Evolutionary conservation across 2,888 invertebrate species (phyloP).

Genomic region (Amphipyra berbera): DNA sequence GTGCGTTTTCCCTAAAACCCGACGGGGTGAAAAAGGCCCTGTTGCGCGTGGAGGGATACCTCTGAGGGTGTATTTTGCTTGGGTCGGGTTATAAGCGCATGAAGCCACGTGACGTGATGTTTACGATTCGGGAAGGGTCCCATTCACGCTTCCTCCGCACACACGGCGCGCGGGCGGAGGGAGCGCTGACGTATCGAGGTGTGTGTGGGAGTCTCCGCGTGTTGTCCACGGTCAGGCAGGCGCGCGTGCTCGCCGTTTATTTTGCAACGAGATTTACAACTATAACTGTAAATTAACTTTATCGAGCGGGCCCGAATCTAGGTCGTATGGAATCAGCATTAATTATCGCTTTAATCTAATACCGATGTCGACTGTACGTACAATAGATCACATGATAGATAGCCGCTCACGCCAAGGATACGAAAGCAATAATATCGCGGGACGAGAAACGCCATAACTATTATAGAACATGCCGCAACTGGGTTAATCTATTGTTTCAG

Average conservation of each 20-base stretch:
- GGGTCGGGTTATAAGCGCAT: slow-evolving; percentile 71
- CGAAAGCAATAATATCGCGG: slow-evolving; percentile 77
- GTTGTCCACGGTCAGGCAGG: slow-evolving; percentile 87
- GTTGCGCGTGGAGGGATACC: slow-evolving; percentile 51
- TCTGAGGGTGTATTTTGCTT: slow-evolving; percentile 41
- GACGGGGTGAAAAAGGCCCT: slow-evolving; percentile 59
- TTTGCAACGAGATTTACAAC: slow-evolving; percentile 89
- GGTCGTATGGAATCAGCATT: slow-evolving; percentile 90
- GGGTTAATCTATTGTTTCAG: slow-evolving; percentile 87
- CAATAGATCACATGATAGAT: slow-evolving; percentile 90
- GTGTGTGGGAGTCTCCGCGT: slow-evolving; percentile 84
- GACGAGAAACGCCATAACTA: slow-evolving; percentile 74
- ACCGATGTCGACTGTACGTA: slow-evolving; percentile 85
- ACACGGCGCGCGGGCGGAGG: slow-evolving; percentile 55
- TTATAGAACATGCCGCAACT: slow-evolving; percentile 74
- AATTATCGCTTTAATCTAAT: slow-evolving; percentile 89
- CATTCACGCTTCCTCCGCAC: slow-evolving; percentile 72
- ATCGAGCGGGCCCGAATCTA: slow-evolving; percentile 87
- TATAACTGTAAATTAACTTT: slow-evolving; percentile 89
- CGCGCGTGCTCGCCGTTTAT: slow-evolving; percentile 83
- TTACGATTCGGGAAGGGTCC: slow-evolving; percentile 72
- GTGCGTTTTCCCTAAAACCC: slow-evolving; percentile 71
- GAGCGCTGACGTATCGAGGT: slow-evolving; percentile 60
- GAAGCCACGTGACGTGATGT: slow-evolving; percentile 75
- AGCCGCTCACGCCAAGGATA: slow-evolving; percentile 86